phyloP scores from a whole-genome alignment of 2,888 invertebrate species.

The Rhopalosiphum nymphaeae region DNA sequence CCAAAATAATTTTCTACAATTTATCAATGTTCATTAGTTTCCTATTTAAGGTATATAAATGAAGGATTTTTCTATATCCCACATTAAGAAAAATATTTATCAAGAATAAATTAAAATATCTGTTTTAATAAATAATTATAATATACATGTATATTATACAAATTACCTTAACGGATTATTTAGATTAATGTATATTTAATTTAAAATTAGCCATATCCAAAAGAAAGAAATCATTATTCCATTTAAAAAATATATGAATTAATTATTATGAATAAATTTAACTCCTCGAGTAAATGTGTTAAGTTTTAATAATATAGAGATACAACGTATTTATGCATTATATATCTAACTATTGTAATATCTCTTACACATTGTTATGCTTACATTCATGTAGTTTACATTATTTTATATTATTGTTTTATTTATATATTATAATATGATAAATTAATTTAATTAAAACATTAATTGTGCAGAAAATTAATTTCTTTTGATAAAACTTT shows the following conservation, averaged over 20 bases:
- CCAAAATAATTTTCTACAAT: not conserved
- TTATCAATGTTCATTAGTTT: not conserved
- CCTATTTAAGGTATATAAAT: not conserved
- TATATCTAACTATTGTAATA: not conserved
- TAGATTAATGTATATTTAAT: not conserved
- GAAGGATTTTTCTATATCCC: not conserved
- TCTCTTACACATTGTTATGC: not conserved
- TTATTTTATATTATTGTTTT: not conserved
- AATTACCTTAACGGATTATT: not conserved
- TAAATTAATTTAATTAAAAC: not conserved
- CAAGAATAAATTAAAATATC: not conserved
- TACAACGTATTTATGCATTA: not conserved
- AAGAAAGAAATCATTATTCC: not conserved
- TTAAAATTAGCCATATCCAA: not conserved
- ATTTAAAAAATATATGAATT: not conserved
- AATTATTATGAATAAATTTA: not conserved
- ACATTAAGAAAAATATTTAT: not conserved
- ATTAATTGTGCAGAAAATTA: not conserved
- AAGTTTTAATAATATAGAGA: not conserved
- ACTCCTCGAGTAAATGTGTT: not conserved
- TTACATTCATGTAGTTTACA: not conserved
- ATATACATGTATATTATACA: not conserved
- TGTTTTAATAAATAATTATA: not conserved
- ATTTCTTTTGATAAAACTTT: not conserved
- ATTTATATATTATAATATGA: not conserved